phyloP scores from a whole-genome alignment of 2,113 vertebrate genomes.

The Pelusios castaneus region DNA sequence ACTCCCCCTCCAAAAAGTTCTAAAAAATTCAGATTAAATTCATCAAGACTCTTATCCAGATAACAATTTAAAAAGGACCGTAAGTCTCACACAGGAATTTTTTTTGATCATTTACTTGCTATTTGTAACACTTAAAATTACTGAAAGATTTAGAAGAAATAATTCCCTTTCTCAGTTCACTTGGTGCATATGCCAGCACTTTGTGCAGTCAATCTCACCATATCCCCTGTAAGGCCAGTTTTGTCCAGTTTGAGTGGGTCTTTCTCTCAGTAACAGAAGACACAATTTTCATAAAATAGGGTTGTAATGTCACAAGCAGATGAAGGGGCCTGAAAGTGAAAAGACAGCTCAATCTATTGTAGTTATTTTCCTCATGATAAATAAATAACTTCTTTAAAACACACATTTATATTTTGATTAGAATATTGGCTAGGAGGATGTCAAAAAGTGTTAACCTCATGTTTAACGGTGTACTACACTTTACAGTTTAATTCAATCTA shows the following conservation, averaged over 20 bases:
- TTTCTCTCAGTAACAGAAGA: background rate
- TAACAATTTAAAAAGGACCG: background rate
- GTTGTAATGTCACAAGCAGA: background rate
- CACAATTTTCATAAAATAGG: background rate
- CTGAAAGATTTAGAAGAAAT: background rate
- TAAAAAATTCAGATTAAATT: background rate
- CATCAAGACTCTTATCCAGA: too few species aligned
- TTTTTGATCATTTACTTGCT: background rate
- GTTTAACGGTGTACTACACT: too few species aligned
- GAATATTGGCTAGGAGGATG: background rate
- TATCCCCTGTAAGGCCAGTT: background rate
- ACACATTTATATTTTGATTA: accelerated
- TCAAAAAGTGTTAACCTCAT: background rate
- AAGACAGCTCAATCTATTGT: background rate
- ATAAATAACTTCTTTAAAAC: background rate
- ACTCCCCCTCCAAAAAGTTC: accelerated
- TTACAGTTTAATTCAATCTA: background rate
- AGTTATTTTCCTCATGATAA: background rate
- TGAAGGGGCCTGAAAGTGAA: background rate
- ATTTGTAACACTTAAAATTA: too few species aligned
- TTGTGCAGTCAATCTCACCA: background rate
- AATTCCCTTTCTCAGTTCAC: background rate
- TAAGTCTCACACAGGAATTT: background rate
- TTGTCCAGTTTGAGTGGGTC: background rate
- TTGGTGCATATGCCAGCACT: background rate